Evolutionary conservation across 1,140 invertebrate genomes (phyloP).

Genomic region (Augochlora pura): DNA sequence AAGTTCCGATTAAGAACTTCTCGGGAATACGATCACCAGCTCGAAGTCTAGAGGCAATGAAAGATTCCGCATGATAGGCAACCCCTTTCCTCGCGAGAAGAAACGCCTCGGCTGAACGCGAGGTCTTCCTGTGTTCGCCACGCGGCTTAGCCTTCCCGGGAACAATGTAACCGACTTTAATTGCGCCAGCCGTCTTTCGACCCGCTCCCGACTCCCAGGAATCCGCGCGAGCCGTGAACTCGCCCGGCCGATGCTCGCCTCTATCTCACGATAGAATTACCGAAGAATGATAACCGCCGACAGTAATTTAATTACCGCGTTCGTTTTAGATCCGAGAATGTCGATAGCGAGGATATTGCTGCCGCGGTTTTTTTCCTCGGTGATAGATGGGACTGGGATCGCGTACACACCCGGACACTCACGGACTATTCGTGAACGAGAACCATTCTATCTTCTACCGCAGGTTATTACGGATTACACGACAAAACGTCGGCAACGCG

Average conservation of each 20-base stretch:
- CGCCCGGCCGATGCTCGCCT: constrained; percentile 9
- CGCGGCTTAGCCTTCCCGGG: constrained; percentile 53
- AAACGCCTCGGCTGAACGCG: constrained; percentile 9
- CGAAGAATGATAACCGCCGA: constrained; percentile 29
- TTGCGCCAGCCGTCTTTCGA: constrained; percentile 48
- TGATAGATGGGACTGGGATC: no score
- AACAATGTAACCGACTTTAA: constrained; percentile 61
- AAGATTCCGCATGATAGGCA: background rate
- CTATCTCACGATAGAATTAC: constrained; percentile 33
- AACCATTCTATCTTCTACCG: no score
- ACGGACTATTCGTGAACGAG: no score
- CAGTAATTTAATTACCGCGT: constrained; percentile 46
- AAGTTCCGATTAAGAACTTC: background rate
- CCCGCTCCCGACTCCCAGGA: constrained; percentile 44
- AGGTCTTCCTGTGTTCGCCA: constrained; percentile 12
- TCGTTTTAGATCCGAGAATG: constrained; percentile 21
- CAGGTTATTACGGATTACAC: no score
- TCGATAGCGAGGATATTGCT: constrained; percentile 6
- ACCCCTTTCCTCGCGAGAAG: background rate
- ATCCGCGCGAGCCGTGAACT: constrained; percentile 52
- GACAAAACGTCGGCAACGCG: no score
- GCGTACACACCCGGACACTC: no score
- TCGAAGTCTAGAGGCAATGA: background rate
- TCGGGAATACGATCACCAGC: background rate
- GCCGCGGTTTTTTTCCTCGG: background rate